These are phyloP conservation scores for Clarias gariepinus DNA, from an alignment of 2,113 vertebrate genomes.

Conservation along the genomic window DNA sequence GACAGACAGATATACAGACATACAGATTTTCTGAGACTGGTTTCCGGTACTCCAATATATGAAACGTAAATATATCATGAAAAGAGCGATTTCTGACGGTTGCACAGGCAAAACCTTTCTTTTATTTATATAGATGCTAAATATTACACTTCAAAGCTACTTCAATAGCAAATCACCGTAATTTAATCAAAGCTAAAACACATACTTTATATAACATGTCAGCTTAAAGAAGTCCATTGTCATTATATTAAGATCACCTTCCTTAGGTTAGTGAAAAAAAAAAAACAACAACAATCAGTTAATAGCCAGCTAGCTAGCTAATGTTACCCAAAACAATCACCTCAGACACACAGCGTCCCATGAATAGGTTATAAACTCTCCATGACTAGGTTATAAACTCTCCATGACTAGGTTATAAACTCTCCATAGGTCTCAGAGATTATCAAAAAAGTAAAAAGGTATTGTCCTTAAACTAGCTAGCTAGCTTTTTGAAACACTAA, in stretches of 20 bases:
- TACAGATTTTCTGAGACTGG: too few species aligned
- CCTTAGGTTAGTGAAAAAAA: background rate
- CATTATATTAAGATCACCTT: background rate
- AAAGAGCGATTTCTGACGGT: too few species aligned
- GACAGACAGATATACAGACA: too few species aligned
- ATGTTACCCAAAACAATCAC: background rate
- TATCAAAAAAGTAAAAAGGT: too few species aligned
- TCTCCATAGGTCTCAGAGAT: too few species aligned
- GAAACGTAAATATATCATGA: too few species aligned
- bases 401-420: background rate
- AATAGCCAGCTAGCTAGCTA: too few species aligned
- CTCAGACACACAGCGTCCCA: background rate
- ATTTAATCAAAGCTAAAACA: background rate
- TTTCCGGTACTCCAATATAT: too few species aligned
- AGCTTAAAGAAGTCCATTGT: background rate
- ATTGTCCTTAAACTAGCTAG: background rate
- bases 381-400: too few species aligned
- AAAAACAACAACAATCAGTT: background rate
- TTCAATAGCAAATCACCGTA: background rate
- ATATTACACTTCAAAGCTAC: background rate
- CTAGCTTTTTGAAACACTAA: background rate
- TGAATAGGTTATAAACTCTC: too few species aligned
- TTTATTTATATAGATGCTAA: background rate
- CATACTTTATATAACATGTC: background rate
- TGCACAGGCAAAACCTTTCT: too few species aligned